Evolutionary conservation across 2,888 invertebrate genomes (phyloP).

Genomic region (Eilema sororculum): DNA sequence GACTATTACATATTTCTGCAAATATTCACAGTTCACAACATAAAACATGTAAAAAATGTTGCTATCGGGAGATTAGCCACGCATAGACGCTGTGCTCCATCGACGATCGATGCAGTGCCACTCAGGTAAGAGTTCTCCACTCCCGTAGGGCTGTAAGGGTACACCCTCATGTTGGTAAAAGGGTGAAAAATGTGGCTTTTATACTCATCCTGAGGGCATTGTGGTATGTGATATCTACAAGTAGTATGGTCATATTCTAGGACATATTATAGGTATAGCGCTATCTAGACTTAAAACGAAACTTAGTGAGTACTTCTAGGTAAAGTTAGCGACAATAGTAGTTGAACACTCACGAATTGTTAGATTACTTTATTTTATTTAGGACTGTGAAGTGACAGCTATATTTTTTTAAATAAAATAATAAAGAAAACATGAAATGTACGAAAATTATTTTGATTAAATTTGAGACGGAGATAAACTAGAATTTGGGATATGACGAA

Average conservation of each 20-base stretch:
- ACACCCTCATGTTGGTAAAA: constrained; percentile 8
- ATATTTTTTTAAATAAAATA: too few species aligned
- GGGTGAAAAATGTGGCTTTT: constrained; percentile 1
- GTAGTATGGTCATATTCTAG: neutral
- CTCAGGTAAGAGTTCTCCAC: constrained; percentile 6
- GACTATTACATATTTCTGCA: too few species aligned
- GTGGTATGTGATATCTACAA: neutral
- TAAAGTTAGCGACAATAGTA: too few species aligned
- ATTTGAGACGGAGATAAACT: too few species aligned
- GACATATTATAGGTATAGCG: neutral
- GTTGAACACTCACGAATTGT: too few species aligned
- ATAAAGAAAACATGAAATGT: too few species aligned
- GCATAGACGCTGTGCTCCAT: neutral
- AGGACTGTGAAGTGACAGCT: too few species aligned
- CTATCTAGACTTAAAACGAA: too few species aligned
- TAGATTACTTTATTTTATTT: too few species aligned
- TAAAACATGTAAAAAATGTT: neutral
- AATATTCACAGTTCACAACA: neutral
- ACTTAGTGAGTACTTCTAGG: too few species aligned
- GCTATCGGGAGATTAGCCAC: constrained; percentile 16
- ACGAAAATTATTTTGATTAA: too few species aligned
- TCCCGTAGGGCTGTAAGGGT: constrained; percentile 5
- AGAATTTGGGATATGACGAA: too few species aligned
- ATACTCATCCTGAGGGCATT: neutral
- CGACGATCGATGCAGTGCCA: constrained; percentile 7